Evolutionary conservation across 2,797 vertebrate genomes (phyloP), one percentile per base, ranked within the genome.

Genomic region (Sebastes elongatus): DNA sequence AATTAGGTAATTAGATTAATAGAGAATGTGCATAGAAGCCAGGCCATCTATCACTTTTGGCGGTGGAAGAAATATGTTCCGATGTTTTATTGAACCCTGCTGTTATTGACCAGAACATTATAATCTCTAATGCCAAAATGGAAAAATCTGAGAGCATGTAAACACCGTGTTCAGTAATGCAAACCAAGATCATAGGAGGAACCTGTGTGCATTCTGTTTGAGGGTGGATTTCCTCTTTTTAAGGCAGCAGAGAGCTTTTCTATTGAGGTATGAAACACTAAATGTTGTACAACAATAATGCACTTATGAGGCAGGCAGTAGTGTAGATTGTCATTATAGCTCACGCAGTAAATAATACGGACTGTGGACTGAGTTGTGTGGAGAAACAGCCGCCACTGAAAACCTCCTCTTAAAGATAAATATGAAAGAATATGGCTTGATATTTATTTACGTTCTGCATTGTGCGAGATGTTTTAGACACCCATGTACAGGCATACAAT

Each of bases 271-370:
- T 83, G 78, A 89, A 87, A 92, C 87, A 85, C 86, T 86, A 87
- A 91, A 89, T 90, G 76, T 91, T 93, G 89, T 90, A 93, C 95
- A 93, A 94, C 93, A 90, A 49, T 94, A 86, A 80, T 96, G 97
- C 96, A 97, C 96, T 97, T 97, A 94, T 56, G 78, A 94, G 89
- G 88, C 91, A 89, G 90, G 81, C 82, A 71, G 91, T 86, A 86
- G 84, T 82, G 60, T 88, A 81, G 81, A 88, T 86, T 70, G 88
- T 85, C 85, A 81, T 93, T 77, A 16, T 82, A 81, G 81, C 87
- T 93, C 69, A 71, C 73, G 75, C 75, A 79, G 78, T 83, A 68
- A 76, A 79, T 61, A 68, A 53, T 38, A 67, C 76, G 88, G 76
- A 65, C 81, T 87, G 80, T 67, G 52, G 46, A 78, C 66, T 73